Evolutionary conservation across 2,113 vertebrate species (phyloP), one percentile per base, ranked within the genome.

Genomic region (Scophthalmus maximus): DNA sequence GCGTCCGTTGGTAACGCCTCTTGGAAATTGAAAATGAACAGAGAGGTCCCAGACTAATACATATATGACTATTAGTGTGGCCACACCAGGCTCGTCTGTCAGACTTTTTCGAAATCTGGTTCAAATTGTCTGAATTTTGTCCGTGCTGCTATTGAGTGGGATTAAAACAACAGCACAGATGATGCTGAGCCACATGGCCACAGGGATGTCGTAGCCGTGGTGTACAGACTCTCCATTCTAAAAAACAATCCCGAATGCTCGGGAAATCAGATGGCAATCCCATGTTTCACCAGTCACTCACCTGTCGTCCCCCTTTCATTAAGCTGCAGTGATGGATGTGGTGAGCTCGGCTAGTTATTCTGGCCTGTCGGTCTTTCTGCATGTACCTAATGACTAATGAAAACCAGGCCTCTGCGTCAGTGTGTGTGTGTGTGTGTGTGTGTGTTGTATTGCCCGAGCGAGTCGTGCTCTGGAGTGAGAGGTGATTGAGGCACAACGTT

Each of bases 341-440:
- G 23, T 53, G 29, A 69, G 15, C 26, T 56, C 12, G 14, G 47
- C 29, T 38, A 15, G 38, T 62, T 38, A 25, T 68, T 15, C 23
- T 50, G 23, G 18, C 44, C 57, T 47, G 51, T 62, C 58, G 11
- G 42, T 52, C 72, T 51, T 11, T 49, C 26, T 72, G 25, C 12
- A 8, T 55, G 60, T 27, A 40, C 22, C 29, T 22, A 5, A n/a
- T n/a, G 14, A 26, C 26, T 32, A 27, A 38, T 62, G 38, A 36
- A 65, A 51, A 23, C 20, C 42, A 30, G 26, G 17, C 18, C 11
- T 25, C 6, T 49, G 8, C 20, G 18, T 30, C 10, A 5, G 40
- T 47, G 5, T 15, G 4, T n/a, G 36, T 70, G 22, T 27, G 22
- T 30, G 11, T 52, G 50, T 49, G 44, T 47, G 44, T 47, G 46